Conservation (phyloP, 2,797 vertebrate species). For the Myotis vivesi region DNA sequence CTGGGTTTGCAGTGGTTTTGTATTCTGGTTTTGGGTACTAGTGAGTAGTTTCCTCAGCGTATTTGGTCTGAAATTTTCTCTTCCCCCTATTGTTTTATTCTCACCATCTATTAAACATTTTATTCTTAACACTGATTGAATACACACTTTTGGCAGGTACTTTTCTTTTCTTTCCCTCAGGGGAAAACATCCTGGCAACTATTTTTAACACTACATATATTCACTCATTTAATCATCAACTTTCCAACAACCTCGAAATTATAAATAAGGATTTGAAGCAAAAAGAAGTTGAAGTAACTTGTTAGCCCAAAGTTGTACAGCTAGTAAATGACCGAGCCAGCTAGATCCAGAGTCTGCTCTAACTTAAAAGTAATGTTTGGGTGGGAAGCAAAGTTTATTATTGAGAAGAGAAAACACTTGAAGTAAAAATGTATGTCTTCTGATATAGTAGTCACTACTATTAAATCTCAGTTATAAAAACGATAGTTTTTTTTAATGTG, state of each 20-base stretch:
- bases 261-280: neutral
- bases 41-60: neutral
- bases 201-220: neutral
- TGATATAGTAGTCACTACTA: neutral
- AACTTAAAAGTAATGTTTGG: neutral
- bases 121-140: neutral
- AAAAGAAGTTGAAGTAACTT: neutral
- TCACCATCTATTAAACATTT: neutral
- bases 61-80: neutral
- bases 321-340: neutral
- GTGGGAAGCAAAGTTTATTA: neutral
- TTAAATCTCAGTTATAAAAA: constrained; percentile 6
- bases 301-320: neutral
- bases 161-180: neutral
- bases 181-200: neutral
- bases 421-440: neutral
- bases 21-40: neutral
- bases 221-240: neutral
- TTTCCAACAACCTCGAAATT: neutral
- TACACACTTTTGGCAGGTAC: neutral
- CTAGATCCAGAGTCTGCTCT: constrained; percentile 1
- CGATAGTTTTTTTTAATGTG: neutral
- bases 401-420: neutral
- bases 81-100: neutral
- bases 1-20: neutral